A percentile compares a stretch with the other conserved stretches of the same genome.
Evolutionary conservation across 2,113 vertebrate genomes (phyloP).

Genomic region (Oxygymnocypris stewartii): DNA sequence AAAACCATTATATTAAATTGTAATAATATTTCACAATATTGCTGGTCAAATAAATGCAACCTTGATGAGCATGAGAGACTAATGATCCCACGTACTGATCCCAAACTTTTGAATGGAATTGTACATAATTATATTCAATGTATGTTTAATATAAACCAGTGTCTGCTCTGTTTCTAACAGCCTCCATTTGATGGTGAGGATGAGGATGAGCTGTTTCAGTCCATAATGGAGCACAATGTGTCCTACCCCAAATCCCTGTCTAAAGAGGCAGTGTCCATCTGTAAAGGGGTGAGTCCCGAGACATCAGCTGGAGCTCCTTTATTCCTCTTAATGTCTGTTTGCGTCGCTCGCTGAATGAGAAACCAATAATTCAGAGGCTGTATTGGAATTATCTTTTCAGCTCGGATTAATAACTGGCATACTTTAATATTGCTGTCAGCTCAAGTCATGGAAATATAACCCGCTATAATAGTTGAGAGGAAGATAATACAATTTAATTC

Average conservation of each 20-base stretch:
- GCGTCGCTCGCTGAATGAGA: neutral
- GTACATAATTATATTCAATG: neutral
- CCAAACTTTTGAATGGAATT: neutral
- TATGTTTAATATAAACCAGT: neutral
- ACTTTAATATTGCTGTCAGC: constrained; percentile 14
- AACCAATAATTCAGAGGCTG: neutral
- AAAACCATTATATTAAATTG: too few relatives aligned
- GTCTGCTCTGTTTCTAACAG: constrained; percentile 64
- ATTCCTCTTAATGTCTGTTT: neutral
- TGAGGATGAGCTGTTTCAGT: constrained; percentile 96
- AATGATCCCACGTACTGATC: neutral
- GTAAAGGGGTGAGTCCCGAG: constrained; percentile 84
- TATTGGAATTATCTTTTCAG: neutral
- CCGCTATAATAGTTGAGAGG: neutral
- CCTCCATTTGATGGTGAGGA: constrained; percentile 97
- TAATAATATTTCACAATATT: too few relatives aligned
- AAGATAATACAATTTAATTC: neutral
- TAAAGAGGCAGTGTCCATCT: constrained; percentile 97
- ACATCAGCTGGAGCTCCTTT: neutral
- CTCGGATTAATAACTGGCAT: neutral
- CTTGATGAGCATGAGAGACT: too few relatives aligned
- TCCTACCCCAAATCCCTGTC: constrained; percentile 97
- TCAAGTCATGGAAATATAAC: constrained; percentile 14
- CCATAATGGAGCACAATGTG: constrained; percentile 98
- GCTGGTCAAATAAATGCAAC: too few relatives aligned